Evolutionary conservation across 1,140 invertebrate genomes (phyloP), one percentile per base, ranked within the genome.

Genomic region (Pararge aegeria): DNA sequence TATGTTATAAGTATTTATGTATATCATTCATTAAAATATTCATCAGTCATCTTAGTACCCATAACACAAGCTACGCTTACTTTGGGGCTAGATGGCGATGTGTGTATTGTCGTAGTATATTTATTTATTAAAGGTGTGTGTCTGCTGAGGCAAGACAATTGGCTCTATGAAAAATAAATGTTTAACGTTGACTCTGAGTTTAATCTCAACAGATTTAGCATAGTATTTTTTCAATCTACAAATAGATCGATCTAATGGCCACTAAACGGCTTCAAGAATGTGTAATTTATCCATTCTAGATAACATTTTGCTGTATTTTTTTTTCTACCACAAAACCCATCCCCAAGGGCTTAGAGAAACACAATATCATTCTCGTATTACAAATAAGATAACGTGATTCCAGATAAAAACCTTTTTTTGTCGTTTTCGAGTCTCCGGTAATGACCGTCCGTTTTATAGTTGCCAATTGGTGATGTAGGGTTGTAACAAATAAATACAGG

Each of bases 281-380:
- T 16, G 37, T 16, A 40, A 49, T 30, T 30, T 55, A 61, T 62
- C 60, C 48, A 38, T 62, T 51, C 44, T 55, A 66, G 64, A 62
- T 66, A 66, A 66, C 49, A 27, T 30, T 55, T 58, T 66, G 74
- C 64, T 51, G 55, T 66, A 68, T 78, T 78, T 79, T 78, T 68
- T 20, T 40, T 6, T n/a, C n/a, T n/a, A n/a, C n/a, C 18, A 30
- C 34, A 9, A 18, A 38, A 51, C 37, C 27, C 30, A 62, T 55
- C 55, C n/a, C 61, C 61, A 59, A 53, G 20, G 56, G 64, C 56
- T 60, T 66, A 61, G 51, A 60, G 54, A 60, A 73, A 75, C 71
- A 75, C 72, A 80, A 70, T 73, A 66, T 66, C 69, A 59, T 64
- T 81, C 77, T 80, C 74, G 61, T 73, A 75, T 80, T 82, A 84